Percentiles rank a stretch among this genome's conserved stretches.
Conservation (phyloP, 1,140 invertebrate species). For the Brachionus paranguensis region DNA sequence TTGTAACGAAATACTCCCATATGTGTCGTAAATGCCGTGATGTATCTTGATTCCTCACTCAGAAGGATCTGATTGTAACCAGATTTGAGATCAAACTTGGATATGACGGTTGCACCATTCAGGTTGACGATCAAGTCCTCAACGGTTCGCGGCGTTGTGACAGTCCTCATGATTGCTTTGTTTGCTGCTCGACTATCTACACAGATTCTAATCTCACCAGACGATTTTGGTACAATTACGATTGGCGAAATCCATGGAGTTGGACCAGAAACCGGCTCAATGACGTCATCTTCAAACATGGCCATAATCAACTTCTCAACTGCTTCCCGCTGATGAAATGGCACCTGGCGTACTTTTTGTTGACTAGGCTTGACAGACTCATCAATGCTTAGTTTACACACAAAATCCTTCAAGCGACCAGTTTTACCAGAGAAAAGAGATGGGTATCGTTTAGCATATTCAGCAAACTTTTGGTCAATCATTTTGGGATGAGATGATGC, state of each 20-base stretch:
- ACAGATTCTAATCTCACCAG: constrained; percentile 17
- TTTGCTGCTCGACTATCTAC: background rate
- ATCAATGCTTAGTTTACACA: background rate
- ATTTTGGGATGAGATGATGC: background rate
- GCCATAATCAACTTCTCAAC: background rate
- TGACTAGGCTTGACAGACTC: background rate
- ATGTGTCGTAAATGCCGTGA: background rate
- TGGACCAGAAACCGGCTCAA: constrained; percentile 43
- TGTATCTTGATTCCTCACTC: background rate
- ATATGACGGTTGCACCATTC: background rate
- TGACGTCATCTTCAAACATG: constrained; percentile 42
- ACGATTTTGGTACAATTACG: constrained; percentile 45
- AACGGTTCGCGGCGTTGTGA: background rate
- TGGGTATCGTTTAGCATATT: background rate
- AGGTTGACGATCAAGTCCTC: background rate
- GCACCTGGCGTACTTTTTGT: background rate
- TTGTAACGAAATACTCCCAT: background rate
- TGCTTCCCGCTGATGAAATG: background rate
- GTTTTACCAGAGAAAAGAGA: background rate
- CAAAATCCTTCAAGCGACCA: background rate
- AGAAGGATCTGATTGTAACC: background rate
- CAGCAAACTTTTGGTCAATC: background rate
- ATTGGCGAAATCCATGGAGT: constrained; percentile 47
- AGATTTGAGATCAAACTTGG: background rate
- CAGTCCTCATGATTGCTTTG: background rate